Percentiles rank a stretch among this genome's conserved stretches.
Evolutionary conservation across 2,113 vertebrate species (phyloP).

Genomic region (Rhinopomastus cyanomelas): DNA sequence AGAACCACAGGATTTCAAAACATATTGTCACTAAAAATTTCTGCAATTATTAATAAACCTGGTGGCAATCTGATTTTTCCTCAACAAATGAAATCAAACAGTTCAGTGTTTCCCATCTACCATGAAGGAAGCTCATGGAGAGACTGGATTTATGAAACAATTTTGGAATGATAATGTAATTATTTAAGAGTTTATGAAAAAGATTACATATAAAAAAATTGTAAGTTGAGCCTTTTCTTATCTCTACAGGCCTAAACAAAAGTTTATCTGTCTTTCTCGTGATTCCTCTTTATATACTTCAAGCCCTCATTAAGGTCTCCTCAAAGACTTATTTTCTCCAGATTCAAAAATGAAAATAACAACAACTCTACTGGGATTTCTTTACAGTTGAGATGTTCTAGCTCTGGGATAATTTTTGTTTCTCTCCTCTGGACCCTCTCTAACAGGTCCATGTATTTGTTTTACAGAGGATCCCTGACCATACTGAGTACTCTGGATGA

Average conservation of each 20-base stretch:
- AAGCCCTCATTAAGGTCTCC: fast-evolving
- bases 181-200: neutral
- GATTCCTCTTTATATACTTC: neutral
- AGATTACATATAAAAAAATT: neutral
- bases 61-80: neutral
- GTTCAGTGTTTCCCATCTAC: neutral
- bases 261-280: neutral
- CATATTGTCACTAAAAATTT: neutral
- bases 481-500: fast-evolving
- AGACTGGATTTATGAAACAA: neutral
- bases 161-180: neutral
- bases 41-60: neutral
- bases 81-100: neutral
- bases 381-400: neutral
- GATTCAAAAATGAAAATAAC: neutral
- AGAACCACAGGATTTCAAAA: neutral
- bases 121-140: neutral
- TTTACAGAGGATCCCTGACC: fast-evolving
- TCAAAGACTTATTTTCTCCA: neutral
- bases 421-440: neutral
- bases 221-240: neutral
- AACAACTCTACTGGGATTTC: neutral
- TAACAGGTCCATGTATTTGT: neutral
- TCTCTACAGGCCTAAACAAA: neutral
- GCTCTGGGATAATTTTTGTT: neutral